Evolutionary conservation across 53 echinoderm and acorn worm genomes (phyloP).

Genomic region (Paelopatides confundens): DNA sequence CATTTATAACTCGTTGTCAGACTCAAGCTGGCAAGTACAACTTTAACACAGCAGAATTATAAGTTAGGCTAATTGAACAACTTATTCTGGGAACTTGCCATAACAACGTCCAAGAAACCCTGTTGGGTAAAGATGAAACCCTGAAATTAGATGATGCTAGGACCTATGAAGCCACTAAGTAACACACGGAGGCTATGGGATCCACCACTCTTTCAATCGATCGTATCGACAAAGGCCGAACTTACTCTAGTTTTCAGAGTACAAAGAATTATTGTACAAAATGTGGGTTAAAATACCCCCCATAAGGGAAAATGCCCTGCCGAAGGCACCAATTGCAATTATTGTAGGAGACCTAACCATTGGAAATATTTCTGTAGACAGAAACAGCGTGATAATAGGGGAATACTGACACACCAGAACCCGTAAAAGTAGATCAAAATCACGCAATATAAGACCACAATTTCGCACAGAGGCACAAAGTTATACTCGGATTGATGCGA

Average conservation of each 20-base stretch:
- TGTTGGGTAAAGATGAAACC: slow-evolving; percentile 62
- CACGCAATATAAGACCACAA: too few species aligned
- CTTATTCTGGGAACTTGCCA: slow-evolving; percentile 61
- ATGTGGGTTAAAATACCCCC: background rate
- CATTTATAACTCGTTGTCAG: slow-evolving; percentile 45
- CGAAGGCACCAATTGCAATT: slow-evolving; percentile 13
- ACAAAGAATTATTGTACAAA: too few species aligned
- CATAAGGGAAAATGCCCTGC: slow-evolving; percentile 31
- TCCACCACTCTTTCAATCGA: background rate
- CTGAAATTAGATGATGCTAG: slow-evolving; percentile 58
- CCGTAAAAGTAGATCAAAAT: too few species aligned
- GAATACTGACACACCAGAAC: too few species aligned
- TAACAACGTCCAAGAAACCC: slow-evolving; percentile 56
- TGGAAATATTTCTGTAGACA: slow-evolving; percentile 20
- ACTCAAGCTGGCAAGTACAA: slow-evolving; percentile 62
- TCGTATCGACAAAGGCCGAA: background rate
- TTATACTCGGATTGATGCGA: too few species aligned
- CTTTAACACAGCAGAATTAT: slow-evolving; percentile 42
- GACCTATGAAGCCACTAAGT: slow-evolving; percentile 58
- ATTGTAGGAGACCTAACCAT: slow-evolving; percentile 36
- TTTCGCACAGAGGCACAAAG: too few species aligned
- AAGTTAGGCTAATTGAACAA: too few species aligned
- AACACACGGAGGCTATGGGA: slow-evolving; percentile 45
- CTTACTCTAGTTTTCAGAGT: too few species aligned
- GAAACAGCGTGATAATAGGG: too few species aligned